Evolutionary conservation across 2,113 vertebrate species (phyloP).

Genomic region (Telmatochromis brachygnathus): DNA sequence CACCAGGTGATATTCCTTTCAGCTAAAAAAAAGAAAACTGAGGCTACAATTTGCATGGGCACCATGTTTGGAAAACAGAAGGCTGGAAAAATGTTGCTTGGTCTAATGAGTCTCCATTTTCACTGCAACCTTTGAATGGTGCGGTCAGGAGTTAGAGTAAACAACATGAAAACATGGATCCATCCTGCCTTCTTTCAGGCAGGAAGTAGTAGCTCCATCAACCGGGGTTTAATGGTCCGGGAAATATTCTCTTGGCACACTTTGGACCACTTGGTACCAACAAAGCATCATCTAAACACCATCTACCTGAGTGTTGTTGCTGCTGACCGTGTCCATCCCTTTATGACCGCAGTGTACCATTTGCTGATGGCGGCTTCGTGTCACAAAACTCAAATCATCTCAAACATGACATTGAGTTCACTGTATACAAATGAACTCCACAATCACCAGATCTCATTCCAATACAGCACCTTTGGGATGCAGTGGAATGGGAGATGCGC

Average conservation of each 20-base stretch:
- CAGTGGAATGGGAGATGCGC: neutral
- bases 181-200: neutral
- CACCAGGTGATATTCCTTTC: neutral
- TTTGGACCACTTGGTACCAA: neutral
- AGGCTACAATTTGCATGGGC: neutral
- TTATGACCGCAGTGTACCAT: neutral
- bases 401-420: neutral
- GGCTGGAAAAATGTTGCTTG: neutral
- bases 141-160: neutral
- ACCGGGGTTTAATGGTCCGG: fast-evolving
- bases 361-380: neutral
- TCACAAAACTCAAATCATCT: neutral
- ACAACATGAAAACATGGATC: neutral
- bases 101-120: neutral
- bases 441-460: neutral
- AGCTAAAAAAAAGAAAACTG: neutral
- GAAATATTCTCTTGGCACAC: neutral
- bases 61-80: neutral
- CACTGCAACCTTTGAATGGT: neutral
- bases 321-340: neutral
- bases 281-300: neutral
- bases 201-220: neutral
- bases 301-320: neutral
- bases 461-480: neutral
- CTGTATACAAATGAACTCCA: neutral